These are phyloP conservation scores for Megaustenia siamemsis DNA, from an alignment of 2,888 invertebrate species.

Conservation along the genomic window DNA sequence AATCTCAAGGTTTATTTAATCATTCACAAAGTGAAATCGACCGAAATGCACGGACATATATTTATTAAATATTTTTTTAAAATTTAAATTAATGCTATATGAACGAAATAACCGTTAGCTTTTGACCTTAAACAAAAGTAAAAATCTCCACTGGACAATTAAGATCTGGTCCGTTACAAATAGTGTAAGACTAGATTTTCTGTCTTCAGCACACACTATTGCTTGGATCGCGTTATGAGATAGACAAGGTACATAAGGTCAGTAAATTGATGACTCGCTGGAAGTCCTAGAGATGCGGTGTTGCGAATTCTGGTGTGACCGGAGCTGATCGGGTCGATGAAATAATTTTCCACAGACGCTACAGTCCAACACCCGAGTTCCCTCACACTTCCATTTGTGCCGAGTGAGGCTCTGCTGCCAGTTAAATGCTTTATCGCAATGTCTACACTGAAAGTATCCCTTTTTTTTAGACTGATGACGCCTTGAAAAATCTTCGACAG, in stretches of 20 bases:
- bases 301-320: slow-evolving; percentile 33
- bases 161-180: too few relatives aligned
- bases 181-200: too few relatives aligned
- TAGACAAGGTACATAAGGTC: neutral
- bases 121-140: too few relatives aligned
- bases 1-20: too few relatives aligned
- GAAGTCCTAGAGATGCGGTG: slow-evolving; percentile 7
- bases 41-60: too few relatives aligned
- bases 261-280: neutral
- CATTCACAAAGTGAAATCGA: too few relatives aligned
- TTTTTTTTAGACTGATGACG: slow-evolving; percentile 33
- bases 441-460: slow-evolving; percentile 32
- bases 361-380: slow-evolving; percentile 50
- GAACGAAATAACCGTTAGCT: too few relatives aligned
- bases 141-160: too few relatives aligned
- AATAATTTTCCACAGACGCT: slow-evolving; percentile 48
- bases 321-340: slow-evolving; percentile 49
- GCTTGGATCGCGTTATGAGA: too few relatives aligned
- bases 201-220: too few relatives aligned
- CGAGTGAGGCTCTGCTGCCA: slow-evolving; percentile 46
- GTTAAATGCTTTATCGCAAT: slow-evolving; percentile 45
- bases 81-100: too few relatives aligned
- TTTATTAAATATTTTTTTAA: too few relatives aligned
- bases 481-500: neutral
- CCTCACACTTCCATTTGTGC: slow-evolving; percentile 56